Base-by-base conservation (phyloP, 2,888 invertebrate genomes). In the Mycalesis mineus region DNA sequence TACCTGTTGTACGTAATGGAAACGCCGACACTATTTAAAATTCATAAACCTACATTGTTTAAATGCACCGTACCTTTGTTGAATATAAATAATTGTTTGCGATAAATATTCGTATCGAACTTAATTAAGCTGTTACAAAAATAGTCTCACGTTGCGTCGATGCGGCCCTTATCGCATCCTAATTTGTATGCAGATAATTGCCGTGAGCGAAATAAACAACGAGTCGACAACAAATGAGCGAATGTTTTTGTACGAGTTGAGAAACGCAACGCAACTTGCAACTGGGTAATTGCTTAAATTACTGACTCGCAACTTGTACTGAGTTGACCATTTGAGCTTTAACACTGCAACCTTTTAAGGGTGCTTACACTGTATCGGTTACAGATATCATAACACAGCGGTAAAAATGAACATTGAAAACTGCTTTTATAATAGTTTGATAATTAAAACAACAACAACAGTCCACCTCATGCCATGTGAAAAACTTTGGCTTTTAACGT, bases 171-270 rank as follows among this genome's bases (percentile, higher is more conserved):
- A 63, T 63, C 63, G 58, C 29, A 17, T 29, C 60, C 66, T 71
- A 69, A 77, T 77, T 74, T 72, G 71, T 72, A 72, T 71, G 74
- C 70, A 66, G 67, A 65, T 72, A 72, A 73, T 73, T 64, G 68
- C 66, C 66, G 66, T 70, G 66, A 74, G 65, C 60, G 63, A 66
- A 66, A 66, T 61, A 55, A 57, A 58, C 55, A 59, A 66, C 57
- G 7, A 36, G 36, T 22, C 22, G 5, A 61, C 59, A 36, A 57
- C 58, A 65, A 69, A 68, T 70, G 65, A 72, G 22, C 37, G 28
- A 15, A 39, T 28, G 7, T 52, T 50, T 41, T 42, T 52, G 39
- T 45, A 52, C 42, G 36, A 28, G 50, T 44, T 13, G 37, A 48
- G 36, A 33, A 48, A 48, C 36, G 36, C 14, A 29, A 45, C n/a